A percentile compares a stretch with the other conserved stretches of the same genome.
Evolutionary conservation across 2,113 vertebrate species (phyloP).

Genomic region (Cyanoderma ruficeps): DNA sequence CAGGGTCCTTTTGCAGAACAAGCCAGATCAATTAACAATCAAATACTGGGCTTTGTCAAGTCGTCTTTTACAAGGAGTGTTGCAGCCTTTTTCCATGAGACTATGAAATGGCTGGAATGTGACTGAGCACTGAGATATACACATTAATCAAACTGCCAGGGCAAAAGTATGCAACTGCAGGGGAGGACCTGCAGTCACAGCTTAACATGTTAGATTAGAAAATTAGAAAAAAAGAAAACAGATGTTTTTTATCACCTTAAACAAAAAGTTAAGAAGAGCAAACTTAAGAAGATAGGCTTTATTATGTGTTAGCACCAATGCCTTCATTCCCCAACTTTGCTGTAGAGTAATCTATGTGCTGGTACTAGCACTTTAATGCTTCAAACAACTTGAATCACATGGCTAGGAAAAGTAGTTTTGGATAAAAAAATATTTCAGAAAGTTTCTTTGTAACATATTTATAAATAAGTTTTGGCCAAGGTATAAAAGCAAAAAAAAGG

Average conservation of each 20-base stretch:
- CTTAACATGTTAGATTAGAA: conserved; percentile 49
- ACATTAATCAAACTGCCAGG: conserved; percentile 62
- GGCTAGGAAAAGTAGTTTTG: neutral
- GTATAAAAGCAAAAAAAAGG: fast-evolving
- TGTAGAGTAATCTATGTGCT: neutral
- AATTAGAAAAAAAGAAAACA: conserved; percentile 5
- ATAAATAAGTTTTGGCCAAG: neutral
- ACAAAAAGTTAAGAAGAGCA: neutral
- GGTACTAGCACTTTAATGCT: neutral
- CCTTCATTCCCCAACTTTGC: neutral
- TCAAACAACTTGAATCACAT: neutral
- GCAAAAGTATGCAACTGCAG: conserved; percentile 44
- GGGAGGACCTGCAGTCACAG: conserved; percentile 61
- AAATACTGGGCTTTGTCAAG: neutral
- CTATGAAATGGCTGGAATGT: conserved; percentile 47
- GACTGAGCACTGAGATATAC: conserved; percentile 3
- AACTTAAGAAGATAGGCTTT: neutral
- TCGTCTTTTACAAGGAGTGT: neutral
- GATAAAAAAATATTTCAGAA: neutral
- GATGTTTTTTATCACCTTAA: neutral
- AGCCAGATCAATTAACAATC: neutral
- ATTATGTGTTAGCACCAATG: neutral
- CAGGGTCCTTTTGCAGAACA: conserved; percentile 37
- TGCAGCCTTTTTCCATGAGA: conserved; percentile 48
- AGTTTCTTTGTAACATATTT: neutral